These are phyloP conservation scores for Cancer borealis DNA, from an alignment of 2,888 invertebrate species.

Conservation along the genomic window DNA sequence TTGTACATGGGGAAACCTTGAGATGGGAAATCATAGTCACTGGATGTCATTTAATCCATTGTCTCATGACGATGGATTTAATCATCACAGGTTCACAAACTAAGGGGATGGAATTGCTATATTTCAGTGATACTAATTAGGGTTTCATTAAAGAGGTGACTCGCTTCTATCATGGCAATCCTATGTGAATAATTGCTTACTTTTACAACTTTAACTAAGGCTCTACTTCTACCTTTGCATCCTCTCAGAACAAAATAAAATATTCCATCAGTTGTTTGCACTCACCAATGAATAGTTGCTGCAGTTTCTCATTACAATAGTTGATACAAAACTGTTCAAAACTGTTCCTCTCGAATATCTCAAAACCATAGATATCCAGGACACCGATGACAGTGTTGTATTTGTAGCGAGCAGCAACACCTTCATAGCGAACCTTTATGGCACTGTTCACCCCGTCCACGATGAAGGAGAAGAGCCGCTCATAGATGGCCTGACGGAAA, in stretches of 20 bases:
- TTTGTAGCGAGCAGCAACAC: constrained; percentile 74
- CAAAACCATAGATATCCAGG: constrained; percentile 98
- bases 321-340: constrained; percentile 98
- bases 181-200: no score
- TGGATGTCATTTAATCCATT: no score
- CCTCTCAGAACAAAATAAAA: not conserved
- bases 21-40: no score
- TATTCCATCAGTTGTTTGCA: not conserved
- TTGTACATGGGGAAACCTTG: no score
- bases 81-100: no score
- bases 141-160: no score
- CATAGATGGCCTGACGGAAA: constrained; percentile 90
- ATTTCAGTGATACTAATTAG: no score
- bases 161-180: no score
- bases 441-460: constrained; percentile 94
- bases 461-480: constrained; percentile 95
- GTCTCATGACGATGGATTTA: no score
- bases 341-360: constrained; percentile 94
- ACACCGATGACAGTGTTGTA: constrained; percentile 92
- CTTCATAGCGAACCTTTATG: constrained; percentile 87
- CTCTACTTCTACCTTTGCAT: not conserved
- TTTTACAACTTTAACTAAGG: no score
- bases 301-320: constrained; percentile 99
- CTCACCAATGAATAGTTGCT: constrained; percentile 96
- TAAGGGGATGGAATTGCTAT: no score